Percentiles rank a stretch among this genome's conserved stretches.
Conservation (phyloP, 2,113 vertebrate species). For the human region DNA sequence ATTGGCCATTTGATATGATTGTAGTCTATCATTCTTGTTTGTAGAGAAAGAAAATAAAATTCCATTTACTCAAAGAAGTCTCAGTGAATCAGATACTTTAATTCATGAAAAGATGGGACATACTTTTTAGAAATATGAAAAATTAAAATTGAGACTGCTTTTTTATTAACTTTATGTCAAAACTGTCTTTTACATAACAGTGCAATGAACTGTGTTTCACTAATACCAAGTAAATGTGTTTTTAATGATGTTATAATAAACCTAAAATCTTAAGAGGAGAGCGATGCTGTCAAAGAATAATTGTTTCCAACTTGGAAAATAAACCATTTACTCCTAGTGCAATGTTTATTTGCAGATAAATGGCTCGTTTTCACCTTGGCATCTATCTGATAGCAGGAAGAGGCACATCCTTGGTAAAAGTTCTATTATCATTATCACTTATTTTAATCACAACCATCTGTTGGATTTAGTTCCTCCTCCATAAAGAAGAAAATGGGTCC, state of each 20-base stretch:
- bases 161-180: slow-evolving; percentile 33
- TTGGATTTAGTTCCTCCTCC: slow-evolving; percentile 15
- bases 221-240: slow-evolving; percentile 69
- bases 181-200: slow-evolving; percentile 44
- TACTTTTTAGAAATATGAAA: slow-evolving; percentile 8
- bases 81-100: background rate
- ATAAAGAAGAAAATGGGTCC: slow-evolving; percentile 43
- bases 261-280: slow-evolving; percentile 65
- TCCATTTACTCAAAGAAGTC: background rate
- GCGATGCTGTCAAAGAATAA: slow-evolving; percentile 59
- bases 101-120: slow-evolving; percentile 25
- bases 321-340: slow-evolving; percentile 24
- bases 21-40: background rate
- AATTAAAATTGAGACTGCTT: slow-evolving; percentile 33
- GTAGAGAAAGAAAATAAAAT: background rate
- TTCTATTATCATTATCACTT: slow-evolving; percentile 49
- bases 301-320: slow-evolving; percentile 65
- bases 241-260: slow-evolving; percentile 72
- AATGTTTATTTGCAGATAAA: slow-evolving; percentile 56
- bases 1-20: background rate
- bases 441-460: slow-evolving; percentile 71
- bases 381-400: slow-evolving; percentile 34
- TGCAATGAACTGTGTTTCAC: slow-evolving; percentile 43
- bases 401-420: slow-evolving; percentile 43
- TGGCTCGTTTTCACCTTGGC: slow-evolving; percentile 46